Base-by-base conservation (phyloP, 2,113 vertebrate species). In the Telmatochromis brichardi region DNA sequence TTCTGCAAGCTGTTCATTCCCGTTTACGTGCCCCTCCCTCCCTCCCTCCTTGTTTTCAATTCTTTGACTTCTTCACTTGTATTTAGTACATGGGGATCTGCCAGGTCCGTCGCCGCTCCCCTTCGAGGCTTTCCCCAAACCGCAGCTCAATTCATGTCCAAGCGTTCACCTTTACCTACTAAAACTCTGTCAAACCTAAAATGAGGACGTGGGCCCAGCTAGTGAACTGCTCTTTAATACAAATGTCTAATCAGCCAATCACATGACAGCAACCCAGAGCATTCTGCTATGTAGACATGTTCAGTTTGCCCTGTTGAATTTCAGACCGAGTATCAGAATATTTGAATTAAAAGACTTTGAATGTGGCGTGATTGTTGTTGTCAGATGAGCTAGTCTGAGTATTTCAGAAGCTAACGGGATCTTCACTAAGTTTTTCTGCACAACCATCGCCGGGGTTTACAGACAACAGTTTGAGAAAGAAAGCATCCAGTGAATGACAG, bases 291-390 rank as follows among this genome's bases (percentile, higher is more conserved):
- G 42, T 19, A 76, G 71, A 50, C 71, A 31, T 76, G 71, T 47
- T 76, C 71, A 76, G 15, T 47, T 42, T 42, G 13, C 5, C n/a
- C 37, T 42, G 12, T 23, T 71, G 65, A 71, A 71, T 8, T 42
- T 76, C 1, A 0, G 0, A 47, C 71, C 0, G 4, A 28, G 23
- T 19, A 7, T 31, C 4, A 5, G 23, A 76, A 28, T 11, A 28
- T 2, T 1, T 19, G 42, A 28, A 28, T 50, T 28, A 19, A 76
- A 28, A 17, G 40, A 47, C 9, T 47, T 76, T 47, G 6, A 76
- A 76, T 47, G 42, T 28, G 71, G 68, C 4, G 0, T 76, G 23
- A 45, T 76, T 47, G 40, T 19, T 76, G 40, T 10, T 47, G 14
- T 45, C 68, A 73, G 14, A 47, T 10, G 8, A 40, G 14, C 40